A percentile compares a stretch with the other conserved stretches of the same genome.
Evolutionary conservation across 1,140 invertebrate genomes (phyloP).

Genomic region (Holcopasites calliopsidis): DNA sequence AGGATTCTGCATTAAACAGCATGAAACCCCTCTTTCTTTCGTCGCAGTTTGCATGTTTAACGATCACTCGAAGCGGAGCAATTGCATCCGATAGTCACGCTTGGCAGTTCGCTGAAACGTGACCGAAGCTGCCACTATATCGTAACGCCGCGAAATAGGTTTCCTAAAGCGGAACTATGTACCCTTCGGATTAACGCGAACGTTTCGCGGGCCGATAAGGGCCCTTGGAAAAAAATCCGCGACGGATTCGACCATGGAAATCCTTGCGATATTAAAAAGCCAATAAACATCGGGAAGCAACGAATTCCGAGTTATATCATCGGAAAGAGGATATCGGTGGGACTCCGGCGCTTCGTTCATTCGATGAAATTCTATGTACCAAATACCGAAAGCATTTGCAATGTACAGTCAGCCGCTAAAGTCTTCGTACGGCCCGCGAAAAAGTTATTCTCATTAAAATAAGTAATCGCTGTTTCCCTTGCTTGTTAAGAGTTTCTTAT

Average conservation of each 20-base stretch:
- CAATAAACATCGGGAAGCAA: slow-evolving; percentile 18
- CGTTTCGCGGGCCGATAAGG: neutral
- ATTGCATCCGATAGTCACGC: neutral
- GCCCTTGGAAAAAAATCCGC: neutral
- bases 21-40: too few relatives aligned
- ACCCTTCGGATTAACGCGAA: neutral
- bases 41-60: too few relatives aligned
- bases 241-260: neutral
- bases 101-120: neutral
- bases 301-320: slow-evolving; percentile 3
- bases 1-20: too few relatives aligned
- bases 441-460: too few relatives aligned
- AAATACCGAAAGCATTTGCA: neutral
- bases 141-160: neutral
- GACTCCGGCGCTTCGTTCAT: neutral
- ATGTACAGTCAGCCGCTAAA: too few relatives aligned
- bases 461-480: too few relatives aligned
- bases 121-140: slow-evolving; percentile 5
- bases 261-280: slow-evolving; percentile 18
- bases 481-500: too few relatives aligned
- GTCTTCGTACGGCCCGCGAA: too few relatives aligned
- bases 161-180: slow-evolving; percentile 12
- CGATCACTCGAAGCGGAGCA: neutral
- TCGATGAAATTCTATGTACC: neutral
- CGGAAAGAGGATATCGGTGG: neutral